Evolutionary conservation across 2,113 vertebrate species (phyloP).

Genomic region (Paratilapia polleni): DNA sequence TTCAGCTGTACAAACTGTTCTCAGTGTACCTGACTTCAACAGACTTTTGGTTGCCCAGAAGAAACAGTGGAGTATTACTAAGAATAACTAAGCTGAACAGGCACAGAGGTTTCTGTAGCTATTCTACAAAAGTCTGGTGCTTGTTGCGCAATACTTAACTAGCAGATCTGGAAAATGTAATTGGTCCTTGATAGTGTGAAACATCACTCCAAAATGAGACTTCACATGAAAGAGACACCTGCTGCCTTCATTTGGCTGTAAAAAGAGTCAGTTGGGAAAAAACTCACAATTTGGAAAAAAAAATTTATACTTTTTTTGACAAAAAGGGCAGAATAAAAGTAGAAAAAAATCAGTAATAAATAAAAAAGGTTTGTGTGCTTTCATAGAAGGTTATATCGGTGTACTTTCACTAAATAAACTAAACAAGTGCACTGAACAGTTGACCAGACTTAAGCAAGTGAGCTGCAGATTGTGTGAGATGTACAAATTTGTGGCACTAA

Average conservation of each 20-base stretch:
- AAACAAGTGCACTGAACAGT: not conserved
- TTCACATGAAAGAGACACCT: not conserved
- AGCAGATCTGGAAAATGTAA: not conserved
- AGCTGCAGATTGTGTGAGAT: not conserved
- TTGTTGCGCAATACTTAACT: not conserved
- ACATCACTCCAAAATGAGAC: not conserved
- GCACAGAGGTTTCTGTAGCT: not conserved
- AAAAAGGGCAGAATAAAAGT: not conserved
- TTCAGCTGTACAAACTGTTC: not conserved
- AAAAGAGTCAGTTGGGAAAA: not conserved
- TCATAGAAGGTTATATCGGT: not conserved
- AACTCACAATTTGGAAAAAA: not conserved
- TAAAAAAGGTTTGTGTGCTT: not conserved
- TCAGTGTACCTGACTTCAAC: not conserved
- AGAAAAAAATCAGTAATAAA: too few species aligned
- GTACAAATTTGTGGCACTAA: not conserved
- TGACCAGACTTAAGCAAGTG: not conserved
- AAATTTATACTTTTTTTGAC: not conserved
- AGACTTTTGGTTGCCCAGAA: not conserved
- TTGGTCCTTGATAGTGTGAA: not conserved
- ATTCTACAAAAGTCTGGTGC: not conserved
- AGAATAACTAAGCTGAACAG: not conserved
- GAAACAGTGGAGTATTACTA: not conserved
- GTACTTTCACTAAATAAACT: not conserved
- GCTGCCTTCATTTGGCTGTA: not conserved